These are phyloP conservation scores for Litocranius walleri DNA, from an alignment of 2,113 vertebrate species.

Conservation along the genomic window DNA sequence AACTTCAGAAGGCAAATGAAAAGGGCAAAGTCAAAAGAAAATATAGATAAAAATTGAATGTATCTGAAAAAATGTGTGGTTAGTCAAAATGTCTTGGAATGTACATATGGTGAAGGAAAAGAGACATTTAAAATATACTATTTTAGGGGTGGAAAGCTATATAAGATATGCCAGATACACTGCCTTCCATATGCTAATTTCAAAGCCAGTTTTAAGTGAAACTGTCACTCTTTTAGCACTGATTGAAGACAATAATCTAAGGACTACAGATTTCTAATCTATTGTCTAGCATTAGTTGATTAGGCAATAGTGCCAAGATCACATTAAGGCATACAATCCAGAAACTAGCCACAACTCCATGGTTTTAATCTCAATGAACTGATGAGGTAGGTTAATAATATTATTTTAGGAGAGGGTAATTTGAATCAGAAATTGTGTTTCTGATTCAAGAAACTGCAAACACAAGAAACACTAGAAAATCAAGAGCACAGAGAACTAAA, in stretches of 20 bases:
- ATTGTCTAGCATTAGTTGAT: not conserved
- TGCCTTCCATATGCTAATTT: slow-evolving; percentile 6
- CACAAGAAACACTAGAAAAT: not conserved
- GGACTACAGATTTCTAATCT: not conserved
- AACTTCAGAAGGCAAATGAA: slow-evolving; percentile 18
- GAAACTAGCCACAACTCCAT: not conserved
- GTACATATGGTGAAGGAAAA: slow-evolving; percentile 33
- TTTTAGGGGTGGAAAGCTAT: slow-evolving; percentile 7
- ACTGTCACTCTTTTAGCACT: not conserved
- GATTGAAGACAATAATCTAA: not conserved
- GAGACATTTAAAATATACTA: slow-evolving; percentile 7
- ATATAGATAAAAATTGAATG: slow-evolving; percentile 14
- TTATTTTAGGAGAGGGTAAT: not conserved
- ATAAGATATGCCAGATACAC: not conserved
- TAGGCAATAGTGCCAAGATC: not conserved
- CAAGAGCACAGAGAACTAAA: not conserved
- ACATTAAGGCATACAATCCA: not conserved
- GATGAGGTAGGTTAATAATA: not conserved
- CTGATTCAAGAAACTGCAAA: not conserved
- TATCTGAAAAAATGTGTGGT: not conserved
- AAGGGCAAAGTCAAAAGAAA: slow-evolving; percentile 20
- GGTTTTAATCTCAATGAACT: not conserved
- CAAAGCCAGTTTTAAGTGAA: slow-evolving; percentile 1
- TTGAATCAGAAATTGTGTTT: not conserved
- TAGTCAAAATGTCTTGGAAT: not conserved